A percentile compares a stretch with the other conserved stretches of the same genome.
Conservation (phyloP, 2,888 invertebrate species). For the Himalopsyche anomala region DNA sequence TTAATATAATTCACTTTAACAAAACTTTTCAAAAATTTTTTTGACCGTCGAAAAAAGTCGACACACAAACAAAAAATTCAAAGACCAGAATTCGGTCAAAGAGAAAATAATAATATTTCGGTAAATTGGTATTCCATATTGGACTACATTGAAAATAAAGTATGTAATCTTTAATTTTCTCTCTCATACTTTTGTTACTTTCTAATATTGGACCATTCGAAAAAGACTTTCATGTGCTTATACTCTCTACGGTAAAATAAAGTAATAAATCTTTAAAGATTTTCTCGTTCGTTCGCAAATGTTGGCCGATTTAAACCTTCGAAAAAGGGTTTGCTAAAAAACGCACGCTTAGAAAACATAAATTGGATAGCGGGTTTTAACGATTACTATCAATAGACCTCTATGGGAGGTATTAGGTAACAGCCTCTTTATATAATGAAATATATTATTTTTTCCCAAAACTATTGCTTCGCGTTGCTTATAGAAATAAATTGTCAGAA, state of each 20-base stretch:
- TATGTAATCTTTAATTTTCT: constrained; percentile 29
- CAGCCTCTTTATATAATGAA: constrained; percentile 48
- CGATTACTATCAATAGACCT: constrained; percentile 62
- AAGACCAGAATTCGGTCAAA: too few species aligned
- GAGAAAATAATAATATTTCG: too few species aligned
- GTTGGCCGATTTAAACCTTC: constrained; percentile 53
- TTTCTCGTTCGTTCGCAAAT: constrained; percentile 50
- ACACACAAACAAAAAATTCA: too few species aligned
- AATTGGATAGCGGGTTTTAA: constrained; percentile 61
- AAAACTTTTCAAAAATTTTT: too few species aligned
- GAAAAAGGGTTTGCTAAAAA: constrained; percentile 52
- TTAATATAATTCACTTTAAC: too few species aligned
- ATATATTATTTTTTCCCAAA: constrained; percentile 22
- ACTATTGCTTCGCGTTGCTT: neutral
- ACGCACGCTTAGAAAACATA: constrained; percentile 60
- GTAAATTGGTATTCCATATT: neutral
- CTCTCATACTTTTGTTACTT: constrained; percentile 35
- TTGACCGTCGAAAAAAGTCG: too few species aligned
- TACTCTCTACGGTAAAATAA: constrained; percentile 32
- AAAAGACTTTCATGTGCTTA: constrained; percentile 40
- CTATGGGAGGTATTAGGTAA: constrained; percentile 48
- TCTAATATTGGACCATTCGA: constrained; percentile 40
- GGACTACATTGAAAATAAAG: constrained; percentile 13
- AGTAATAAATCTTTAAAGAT: constrained; percentile 49
- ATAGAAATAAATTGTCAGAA: too few species aligned